Evolutionary conservation across 1,140 invertebrate species (phyloP).

Genomic region (Neodiprion lecontei): DNA sequence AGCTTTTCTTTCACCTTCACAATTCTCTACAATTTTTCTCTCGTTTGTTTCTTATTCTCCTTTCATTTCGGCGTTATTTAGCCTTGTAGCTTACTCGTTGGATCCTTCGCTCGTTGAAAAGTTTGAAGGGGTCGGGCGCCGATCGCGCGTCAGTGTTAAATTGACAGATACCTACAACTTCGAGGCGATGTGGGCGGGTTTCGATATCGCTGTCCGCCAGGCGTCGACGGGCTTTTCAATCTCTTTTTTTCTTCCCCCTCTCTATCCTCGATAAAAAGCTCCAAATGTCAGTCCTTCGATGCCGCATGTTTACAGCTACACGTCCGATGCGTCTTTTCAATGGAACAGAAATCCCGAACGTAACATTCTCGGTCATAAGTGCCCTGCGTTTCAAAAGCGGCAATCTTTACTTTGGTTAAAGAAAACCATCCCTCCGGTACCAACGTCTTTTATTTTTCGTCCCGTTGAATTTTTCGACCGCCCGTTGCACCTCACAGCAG

Average conservation of each 20-base stretch:
- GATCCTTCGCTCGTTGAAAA: background rate
- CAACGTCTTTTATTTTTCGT: too few relatives aligned
- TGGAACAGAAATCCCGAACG: too few relatives aligned
- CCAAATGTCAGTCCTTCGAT: background rate
- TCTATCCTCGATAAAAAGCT: background rate
- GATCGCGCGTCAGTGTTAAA: background rate
- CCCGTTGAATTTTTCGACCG: too few relatives aligned
- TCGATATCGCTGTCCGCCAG: conserved; percentile 3
- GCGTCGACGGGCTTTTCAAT: background rate
- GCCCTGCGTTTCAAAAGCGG: too few relatives aligned
- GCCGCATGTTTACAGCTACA: background rate
- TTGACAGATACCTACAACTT: conserved; percentile 1
- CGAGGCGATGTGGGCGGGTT: background rate
- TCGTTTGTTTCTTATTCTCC: background rate
- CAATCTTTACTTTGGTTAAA: too few relatives aligned
- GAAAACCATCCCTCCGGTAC: too few relatives aligned
- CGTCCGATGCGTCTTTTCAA: too few relatives aligned
- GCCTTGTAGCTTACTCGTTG: background rate
- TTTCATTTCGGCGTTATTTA: background rate
- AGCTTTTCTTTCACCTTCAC: too few relatives aligned
- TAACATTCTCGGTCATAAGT: too few relatives aligned
- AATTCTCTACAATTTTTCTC: too few relatives aligned
- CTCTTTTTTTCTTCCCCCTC: too few relatives aligned
- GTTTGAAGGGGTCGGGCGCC: background rate
- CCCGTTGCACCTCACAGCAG: too few relatives aligned